Percentiles rank a stretch among this genome's conserved stretches.
Evolutionary conservation across 2,888 invertebrate species (phyloP).

Genomic region (Synergus japonicus): DNA sequence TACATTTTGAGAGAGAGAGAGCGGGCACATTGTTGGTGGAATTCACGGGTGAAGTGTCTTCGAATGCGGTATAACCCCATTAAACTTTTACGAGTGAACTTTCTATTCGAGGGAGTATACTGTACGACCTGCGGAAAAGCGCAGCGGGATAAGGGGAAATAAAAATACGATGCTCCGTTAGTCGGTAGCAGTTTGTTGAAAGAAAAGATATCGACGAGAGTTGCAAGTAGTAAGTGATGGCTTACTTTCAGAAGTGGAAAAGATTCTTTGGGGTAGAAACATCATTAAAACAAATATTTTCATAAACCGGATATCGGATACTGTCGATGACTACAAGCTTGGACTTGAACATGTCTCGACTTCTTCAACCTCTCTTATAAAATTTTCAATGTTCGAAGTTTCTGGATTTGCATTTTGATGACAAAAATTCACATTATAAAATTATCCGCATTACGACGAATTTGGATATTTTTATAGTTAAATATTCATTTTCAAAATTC

Average conservation of each 20-base stretch:
- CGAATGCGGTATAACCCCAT: slow-evolving; percentile 16
- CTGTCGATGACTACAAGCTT: background rate
- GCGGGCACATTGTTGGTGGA: background rate
- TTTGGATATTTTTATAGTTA: too few relatives aligned
- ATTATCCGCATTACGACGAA: too few relatives aligned
- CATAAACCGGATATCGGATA: background rate
- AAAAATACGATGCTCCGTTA: slow-evolving; percentile 12
- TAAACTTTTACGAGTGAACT: slow-evolving; percentile 21
- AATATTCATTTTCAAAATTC: too few relatives aligned
- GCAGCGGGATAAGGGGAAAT: background rate
- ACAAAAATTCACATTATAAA: too few relatives aligned
- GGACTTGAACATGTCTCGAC: background rate
- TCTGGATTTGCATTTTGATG: too few relatives aligned
- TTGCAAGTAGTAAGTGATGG: background rate
- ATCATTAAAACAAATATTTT: background rate
- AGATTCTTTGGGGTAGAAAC: too few relatives aligned
- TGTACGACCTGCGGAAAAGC: slow-evolving; percentile 6
- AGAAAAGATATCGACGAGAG: slow-evolving; percentile 4
- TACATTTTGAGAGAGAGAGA: background rate
- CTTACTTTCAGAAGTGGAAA: background rate
- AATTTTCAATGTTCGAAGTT: too few relatives aligned
- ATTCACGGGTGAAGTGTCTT: slow-evolving; percentile 3
- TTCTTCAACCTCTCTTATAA: background rate
- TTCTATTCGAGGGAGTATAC: background rate
- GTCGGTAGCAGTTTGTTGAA: background rate